phyloP scores from a whole-genome alignment of 2,888 invertebrate genomes.

The Cheilosia vulpina region DNA sequence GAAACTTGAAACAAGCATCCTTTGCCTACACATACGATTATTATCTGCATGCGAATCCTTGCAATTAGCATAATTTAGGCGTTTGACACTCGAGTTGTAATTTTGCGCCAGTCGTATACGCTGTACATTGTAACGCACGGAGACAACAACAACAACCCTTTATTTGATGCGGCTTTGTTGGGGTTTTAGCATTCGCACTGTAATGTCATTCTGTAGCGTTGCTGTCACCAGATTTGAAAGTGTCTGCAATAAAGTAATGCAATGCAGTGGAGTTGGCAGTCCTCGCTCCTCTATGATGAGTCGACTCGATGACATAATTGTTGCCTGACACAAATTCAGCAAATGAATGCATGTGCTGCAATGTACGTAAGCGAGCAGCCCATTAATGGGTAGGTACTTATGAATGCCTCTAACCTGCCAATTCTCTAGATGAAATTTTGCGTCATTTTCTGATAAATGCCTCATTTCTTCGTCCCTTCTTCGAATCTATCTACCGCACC shows the following conservation, averaged over 20 bases:
- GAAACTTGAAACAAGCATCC: conserved; percentile 59
- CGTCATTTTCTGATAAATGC: no score
- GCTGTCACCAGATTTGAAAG: conserved; percentile 33
- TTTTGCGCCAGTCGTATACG: conserved; percentile 13
- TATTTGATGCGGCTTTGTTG: conserved; percentile 25
- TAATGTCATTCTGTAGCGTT: conserved; percentile 29
- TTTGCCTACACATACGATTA: conserved; percentile 35
- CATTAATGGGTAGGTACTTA: no score
- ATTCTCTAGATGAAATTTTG: no score
- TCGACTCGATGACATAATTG: conserved; percentile 43
- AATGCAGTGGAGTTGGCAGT: conserved; percentile 32
- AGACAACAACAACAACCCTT: conserved; percentile 36
- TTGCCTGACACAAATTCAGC: neutral
- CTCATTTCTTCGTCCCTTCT: neutral
- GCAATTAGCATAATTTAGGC: conserved; percentile 72
- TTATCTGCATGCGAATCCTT: conserved; percentile 69
- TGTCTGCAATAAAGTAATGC: conserved; percentile 38
- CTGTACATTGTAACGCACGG: conserved; percentile 8
- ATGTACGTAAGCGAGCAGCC: no score
- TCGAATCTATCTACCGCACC: conserved; percentile 14
- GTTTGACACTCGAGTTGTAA: conserved; percentile 57
- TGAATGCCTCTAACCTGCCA: no score
- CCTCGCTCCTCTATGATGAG: conserved; percentile 8
- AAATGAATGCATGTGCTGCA: neutral
- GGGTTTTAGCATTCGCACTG: conserved; percentile 35